Evolutionary conservation across 2,797 vertebrate genomes (phyloP).

Genomic region (Glyptemys insculpta): DNA sequence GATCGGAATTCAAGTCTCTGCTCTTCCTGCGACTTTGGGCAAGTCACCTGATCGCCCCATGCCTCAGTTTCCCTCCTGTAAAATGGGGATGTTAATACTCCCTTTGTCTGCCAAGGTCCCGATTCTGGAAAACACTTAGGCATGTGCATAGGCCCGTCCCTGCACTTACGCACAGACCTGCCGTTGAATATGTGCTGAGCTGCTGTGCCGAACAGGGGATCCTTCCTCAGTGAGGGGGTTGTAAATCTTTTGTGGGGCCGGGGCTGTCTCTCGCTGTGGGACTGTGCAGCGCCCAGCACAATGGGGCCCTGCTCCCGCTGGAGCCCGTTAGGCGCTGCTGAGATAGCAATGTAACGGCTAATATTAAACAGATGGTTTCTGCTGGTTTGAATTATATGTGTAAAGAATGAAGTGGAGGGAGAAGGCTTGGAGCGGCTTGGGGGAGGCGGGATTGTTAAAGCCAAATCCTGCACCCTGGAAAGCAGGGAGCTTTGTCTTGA

Average conservation of each 20-base stretch:
- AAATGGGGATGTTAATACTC: background rate
- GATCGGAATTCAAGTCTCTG: rapidly evolving
- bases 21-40: background rate
- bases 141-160: rapidly evolving
- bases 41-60: background rate
- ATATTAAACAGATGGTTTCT: background rate
- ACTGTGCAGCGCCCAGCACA: rapidly evolving
- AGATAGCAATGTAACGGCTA: background rate
- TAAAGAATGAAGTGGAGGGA: background rate
- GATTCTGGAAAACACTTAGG: background rate
- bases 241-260: background rate
- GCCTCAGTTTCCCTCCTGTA: too few species aligned
- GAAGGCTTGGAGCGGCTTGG: background rate
- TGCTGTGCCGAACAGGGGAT: rapidly evolving
- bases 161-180: background rate
- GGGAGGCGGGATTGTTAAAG: background rate
- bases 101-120: background rate
- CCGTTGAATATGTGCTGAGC: background rate
- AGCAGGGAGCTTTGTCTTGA: background rate
- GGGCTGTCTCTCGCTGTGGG: rapidly evolving
- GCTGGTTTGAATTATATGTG: background rate
- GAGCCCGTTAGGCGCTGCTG: background rate
- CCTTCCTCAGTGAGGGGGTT: background rate
- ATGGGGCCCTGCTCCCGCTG: rapidly evolving
- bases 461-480: background rate